Percentiles rank a stretch among this genome's conserved stretches.
These are phyloP conservation scores for Ligdia adustata DNA, from an alignment of 2,888 invertebrate species.

Conservation along the genomic window DNA sequence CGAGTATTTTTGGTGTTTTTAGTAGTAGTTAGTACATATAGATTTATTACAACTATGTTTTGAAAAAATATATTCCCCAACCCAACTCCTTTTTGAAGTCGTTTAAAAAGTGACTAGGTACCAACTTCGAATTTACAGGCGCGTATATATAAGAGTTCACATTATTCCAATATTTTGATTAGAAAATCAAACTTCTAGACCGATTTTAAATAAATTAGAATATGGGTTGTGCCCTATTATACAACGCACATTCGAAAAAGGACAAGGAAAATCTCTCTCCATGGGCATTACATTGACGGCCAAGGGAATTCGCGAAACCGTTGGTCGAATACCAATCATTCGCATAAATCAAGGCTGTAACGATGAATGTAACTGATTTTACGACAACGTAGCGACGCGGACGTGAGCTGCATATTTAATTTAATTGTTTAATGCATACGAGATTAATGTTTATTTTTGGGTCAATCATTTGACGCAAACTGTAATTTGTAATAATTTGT, in stretches of 20 bases:
- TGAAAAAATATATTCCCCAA: too few relatives aligned
- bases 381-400: slow-evolving; percentile 21
- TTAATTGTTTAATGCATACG: slow-evolving; percentile 2
- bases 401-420: slow-evolving; percentile 13
- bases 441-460: slow-evolving; percentile 4
- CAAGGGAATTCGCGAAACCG: slow-evolving; percentile 29
- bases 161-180: too few relatives aligned
- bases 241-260: neutral
- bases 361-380: slow-evolving; percentile 29
- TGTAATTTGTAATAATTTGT: too few relatives aligned
- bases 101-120: too few relatives aligned
- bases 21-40: too few relatives aligned
- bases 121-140: too few relatives aligned
- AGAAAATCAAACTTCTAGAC: too few relatives aligned
- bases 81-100: neutral
- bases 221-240: slow-evolving; percentile 1
- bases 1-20: too few relatives aligned
- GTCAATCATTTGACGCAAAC: slow-evolving; percentile 4
- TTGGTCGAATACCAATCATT: slow-evolving; percentile 19
- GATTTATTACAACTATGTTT: too few relatives aligned
- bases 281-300: slow-evolving; percentile 22
- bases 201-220: too few relatives aligned
- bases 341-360: slow-evolving; percentile 20
- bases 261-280: slow-evolving; percentile 28
- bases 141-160: too few relatives aligned